phyloP scores from a whole-genome alignment of 2,113 vertebrate species.

The Polyodon spathula region DNA sequence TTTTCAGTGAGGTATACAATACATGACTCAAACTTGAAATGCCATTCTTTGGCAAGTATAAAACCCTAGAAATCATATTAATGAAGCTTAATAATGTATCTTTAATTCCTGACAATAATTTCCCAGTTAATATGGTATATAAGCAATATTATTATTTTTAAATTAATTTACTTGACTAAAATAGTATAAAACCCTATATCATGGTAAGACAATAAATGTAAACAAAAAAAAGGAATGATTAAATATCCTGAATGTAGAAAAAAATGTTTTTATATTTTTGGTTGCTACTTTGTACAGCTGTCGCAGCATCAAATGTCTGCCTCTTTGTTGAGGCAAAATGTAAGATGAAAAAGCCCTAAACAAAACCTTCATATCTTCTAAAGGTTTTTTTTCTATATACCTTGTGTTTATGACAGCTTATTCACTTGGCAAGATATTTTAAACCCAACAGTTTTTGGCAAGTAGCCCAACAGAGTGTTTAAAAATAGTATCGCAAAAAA shows the following conservation, averaged over 20 bases:
- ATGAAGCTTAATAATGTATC: too few relatives aligned
- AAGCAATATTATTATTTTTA: too few relatives aligned
- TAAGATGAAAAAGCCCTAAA: background rate
- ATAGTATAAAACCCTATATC: background rate
- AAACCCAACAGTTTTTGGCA: slow-evolving; percentile 39
- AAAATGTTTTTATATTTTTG: background rate
- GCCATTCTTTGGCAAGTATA: too few relatives aligned
- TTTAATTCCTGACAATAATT: too few relatives aligned
- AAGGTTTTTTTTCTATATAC: slow-evolving; percentile 11
- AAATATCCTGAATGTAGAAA: background rate
- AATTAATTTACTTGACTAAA: too few relatives aligned
- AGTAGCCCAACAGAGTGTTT: slow-evolving; percentile 28
- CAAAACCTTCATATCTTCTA: background rate
- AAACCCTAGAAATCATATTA: too few relatives aligned
- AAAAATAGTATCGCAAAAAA: slow-evolving; percentile 45
- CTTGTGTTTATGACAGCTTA: slow-evolving; percentile 32
- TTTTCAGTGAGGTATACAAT: too few relatives aligned
- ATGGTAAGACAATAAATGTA: background rate
- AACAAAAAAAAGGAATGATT: background rate
- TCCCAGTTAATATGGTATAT: too few relatives aligned
- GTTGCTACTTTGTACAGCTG: background rate
- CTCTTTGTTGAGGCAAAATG: background rate
- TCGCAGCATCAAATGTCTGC: background rate
- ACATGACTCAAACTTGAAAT: too few relatives aligned
- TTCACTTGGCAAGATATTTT: slow-evolving; percentile 35